phyloP scores from a whole-genome alignment of 2,888 invertebrate genomes.

The Aradus depressus region DNA sequence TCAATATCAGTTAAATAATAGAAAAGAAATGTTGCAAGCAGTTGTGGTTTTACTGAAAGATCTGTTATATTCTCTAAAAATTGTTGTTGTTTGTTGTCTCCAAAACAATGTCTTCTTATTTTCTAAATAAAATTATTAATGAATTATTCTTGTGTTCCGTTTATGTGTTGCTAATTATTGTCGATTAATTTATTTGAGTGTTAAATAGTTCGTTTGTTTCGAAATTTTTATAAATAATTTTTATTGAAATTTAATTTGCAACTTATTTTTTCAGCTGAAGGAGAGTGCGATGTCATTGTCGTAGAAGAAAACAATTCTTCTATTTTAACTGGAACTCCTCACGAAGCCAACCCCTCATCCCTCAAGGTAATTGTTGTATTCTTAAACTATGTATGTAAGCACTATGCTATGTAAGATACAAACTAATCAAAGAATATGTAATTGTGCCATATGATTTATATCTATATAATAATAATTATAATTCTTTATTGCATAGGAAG shows the following conservation, averaged over 20 bases:
- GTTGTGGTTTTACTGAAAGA: no score
- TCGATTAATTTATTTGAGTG: neutral
- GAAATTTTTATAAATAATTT: neutral
- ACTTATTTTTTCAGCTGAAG: conserved; percentile 41
- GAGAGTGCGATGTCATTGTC: conserved; percentile 79
- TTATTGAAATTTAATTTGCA: neutral
- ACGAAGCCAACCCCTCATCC: conserved; percentile 62
- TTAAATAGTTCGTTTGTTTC: neutral
- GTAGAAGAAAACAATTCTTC: conserved; percentile 82
- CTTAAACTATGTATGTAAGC: neutral
- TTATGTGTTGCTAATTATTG: neutral
- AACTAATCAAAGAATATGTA: no score
- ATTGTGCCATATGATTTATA: no score
- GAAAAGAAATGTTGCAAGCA: no score
- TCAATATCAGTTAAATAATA: no score
- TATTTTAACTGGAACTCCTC: conserved; percentile 57
- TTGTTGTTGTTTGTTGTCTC: neutral
- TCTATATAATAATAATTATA: no score
- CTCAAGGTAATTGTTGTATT: conserved; percentile 55
- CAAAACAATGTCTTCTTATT: neutral
- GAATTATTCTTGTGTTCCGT: neutral
- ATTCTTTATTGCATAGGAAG: no score
- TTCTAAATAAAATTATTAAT: neutral
- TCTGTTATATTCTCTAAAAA: no score
- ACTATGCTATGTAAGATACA: no score